A percentile compares a stretch with the other conserved stretches of the same genome.
phyloP scores from a whole-genome alignment of 2,113 vertebrate species.

The Polypterus bichir region DNA sequence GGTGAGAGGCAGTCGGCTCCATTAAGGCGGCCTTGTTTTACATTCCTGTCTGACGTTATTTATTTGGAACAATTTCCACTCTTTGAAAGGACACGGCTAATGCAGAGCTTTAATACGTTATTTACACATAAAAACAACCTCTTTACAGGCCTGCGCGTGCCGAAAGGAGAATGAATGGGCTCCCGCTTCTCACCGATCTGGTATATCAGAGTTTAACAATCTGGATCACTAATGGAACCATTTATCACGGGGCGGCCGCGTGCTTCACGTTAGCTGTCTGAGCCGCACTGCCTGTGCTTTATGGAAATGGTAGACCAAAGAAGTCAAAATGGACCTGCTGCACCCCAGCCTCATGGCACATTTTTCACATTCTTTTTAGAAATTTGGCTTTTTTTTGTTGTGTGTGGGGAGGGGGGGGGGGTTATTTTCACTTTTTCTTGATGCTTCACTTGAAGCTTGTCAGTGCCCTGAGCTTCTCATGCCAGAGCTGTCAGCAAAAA shows the following conservation, averaged over 20 bases:
- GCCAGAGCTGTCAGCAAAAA: too few relatives aligned
- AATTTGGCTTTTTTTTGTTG: too few relatives aligned
- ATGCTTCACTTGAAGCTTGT: too few relatives aligned
- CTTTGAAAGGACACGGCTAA: constrained; percentile 80
- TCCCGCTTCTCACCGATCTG: constrained; percentile 60
- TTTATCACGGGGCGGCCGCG: constrained; percentile 79
- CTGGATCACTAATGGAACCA: constrained; percentile 98
- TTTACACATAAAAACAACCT: constrained; percentile 95
- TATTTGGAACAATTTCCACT: constrained; percentile 87
- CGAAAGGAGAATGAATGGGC: constrained; percentile 73
- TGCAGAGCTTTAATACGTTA: constrained; percentile 97
- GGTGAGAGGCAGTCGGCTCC: constrained; percentile 51
- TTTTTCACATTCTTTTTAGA: too few relatives aligned
- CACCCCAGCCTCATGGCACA: too few relatives aligned
- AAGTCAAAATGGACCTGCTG: too few relatives aligned
- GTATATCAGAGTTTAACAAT: constrained; percentile 95
- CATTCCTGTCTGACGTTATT: constrained; percentile 82
- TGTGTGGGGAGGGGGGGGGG: too few relatives aligned
- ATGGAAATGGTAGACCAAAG: constrained; percentile 47
- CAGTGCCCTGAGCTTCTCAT: too few relatives aligned
- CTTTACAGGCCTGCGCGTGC: constrained; percentile 71
- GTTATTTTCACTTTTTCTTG: too few relatives aligned
- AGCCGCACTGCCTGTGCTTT: constrained; percentile 70
- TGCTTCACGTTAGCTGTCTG: constrained; percentile 64
- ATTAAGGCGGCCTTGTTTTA: constrained; percentile 78